phyloP scores from a whole-genome alignment of 1,140 invertebrate species.

The Lepeophtheirus salmonis region DNA sequence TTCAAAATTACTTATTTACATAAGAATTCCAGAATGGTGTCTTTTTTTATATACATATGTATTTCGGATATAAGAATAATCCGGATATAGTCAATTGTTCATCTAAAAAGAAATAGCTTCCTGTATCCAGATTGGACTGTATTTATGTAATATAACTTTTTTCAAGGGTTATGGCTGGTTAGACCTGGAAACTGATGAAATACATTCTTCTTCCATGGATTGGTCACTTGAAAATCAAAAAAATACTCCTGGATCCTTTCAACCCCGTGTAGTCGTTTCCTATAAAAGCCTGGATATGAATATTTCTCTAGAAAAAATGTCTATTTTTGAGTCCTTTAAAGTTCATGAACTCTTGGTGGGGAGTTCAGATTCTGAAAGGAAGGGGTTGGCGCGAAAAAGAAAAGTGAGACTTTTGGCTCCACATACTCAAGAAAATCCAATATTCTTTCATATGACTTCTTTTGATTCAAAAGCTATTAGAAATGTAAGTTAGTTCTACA shows the following conservation, averaged over 20 bases:
- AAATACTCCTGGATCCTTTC: not conserved
- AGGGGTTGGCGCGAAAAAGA: not conserved
- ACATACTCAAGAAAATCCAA: conserved; percentile 1
- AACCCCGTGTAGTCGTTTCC: not conserved
- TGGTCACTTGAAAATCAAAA: not conserved
- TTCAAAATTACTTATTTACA: too few species aligned
- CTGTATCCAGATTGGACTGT: too few species aligned
- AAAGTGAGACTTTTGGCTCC: not conserved
- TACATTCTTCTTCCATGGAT: not conserved
- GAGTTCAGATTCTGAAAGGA: not conserved
- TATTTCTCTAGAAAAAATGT: not conserved
- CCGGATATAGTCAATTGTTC: too few species aligned
- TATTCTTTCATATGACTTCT: conserved; percentile 4
- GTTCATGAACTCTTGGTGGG: not conserved
- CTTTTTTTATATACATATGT: too few species aligned
- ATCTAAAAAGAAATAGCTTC: too few species aligned
- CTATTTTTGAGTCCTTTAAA: not conserved
- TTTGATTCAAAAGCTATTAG: not conserved
- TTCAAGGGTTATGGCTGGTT: not conserved
- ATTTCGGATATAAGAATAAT: too few species aligned
- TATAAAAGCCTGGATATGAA: not conserved
- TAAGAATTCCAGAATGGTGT: too few species aligned
- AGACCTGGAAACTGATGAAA: not conserved
- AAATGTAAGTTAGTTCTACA: too few species aligned
- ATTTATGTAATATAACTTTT: too few species aligned